Base-by-base conservation (phyloP, 2,113 vertebrate species). In the Gadus macrocephalus region DNA sequence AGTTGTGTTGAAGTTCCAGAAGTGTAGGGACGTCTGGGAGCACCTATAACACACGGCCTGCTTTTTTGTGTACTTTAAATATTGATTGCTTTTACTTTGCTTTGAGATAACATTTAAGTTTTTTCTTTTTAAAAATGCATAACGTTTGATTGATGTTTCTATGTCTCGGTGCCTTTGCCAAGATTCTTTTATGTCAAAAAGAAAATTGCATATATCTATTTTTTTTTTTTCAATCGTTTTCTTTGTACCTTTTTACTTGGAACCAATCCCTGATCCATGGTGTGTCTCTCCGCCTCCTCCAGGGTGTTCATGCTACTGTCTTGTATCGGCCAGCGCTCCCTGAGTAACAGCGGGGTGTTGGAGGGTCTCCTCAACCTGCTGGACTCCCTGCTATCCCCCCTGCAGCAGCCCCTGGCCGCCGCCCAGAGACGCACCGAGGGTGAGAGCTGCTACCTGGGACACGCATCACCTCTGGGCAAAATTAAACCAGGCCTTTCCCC, bases 231-330 rank as follows among this genome's bases (percentile, higher is more conserved):
- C 11, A 56, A 4, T 56, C 17, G 16, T 58, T 17, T 17, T 7
- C 16, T 4, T 58, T 9, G 55, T 55, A 16, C 31, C 5, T 58
- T 12, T 58, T 17, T 17, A 58, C 15, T 17, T 58, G 17, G 55
- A 58, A 58, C 15, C 7, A 7, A 55, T 55, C 15, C 55, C 17
- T 58, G 15, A 15, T 53, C 53, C 53, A 53, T 53, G 53, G 53
- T 53, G 16, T n/a, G 2, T 17, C 0, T 53, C 0, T 28, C 64
- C 19, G 25, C 20, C 56, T 4, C 17, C 38, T 2, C 3, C 86
- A 99, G 97, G 81, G 97, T 99, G 72, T 99, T 99, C 85, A 96
- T 99, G 95, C 92, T 99, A 66, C 93, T 99, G 86, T 99, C 97
- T 78, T 99, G 97, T 88, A 96, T 99, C 83, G 97, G 97, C 84